Evolutionary conservation across 2,888 invertebrate genomes (phyloP).

Genomic region (Portevinia maculata): DNA sequence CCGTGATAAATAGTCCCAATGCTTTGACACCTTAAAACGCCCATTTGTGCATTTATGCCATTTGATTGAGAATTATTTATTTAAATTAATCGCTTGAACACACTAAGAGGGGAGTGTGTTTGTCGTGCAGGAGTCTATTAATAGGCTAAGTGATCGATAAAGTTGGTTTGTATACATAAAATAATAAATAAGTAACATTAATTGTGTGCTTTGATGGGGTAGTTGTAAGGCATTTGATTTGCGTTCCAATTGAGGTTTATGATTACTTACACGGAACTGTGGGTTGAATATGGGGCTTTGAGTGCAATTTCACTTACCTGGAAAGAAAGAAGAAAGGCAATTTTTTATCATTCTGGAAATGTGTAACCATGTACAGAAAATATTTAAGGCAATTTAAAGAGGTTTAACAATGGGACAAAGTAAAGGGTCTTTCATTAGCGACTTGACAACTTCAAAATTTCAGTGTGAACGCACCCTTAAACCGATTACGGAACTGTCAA

Average conservation of each 20-base stretch:
- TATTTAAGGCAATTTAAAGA: background rate
- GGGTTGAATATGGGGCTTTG: background rate
- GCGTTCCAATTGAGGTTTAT: constrained; percentile 6
- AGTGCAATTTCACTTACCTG: constrained; percentile 48
- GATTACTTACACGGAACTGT: constrained; percentile 16
- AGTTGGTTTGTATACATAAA: constrained; percentile 41
- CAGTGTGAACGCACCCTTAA: too few relatives aligned
- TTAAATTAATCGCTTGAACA: constrained; percentile 62
- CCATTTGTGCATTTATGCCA: constrained; percentile 64
- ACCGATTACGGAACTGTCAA: too few relatives aligned
- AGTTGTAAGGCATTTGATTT: constrained; percentile 18
- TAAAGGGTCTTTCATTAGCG: background rate
- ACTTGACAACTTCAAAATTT: too few relatives aligned
- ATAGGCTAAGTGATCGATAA: constrained; percentile 53
- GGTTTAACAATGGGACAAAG: background rate
- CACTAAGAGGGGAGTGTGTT: constrained; percentile 45
- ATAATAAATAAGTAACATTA: constrained; percentile 45
- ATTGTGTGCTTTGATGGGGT: constrained; percentile 27
- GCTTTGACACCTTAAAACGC: constrained; percentile 68
- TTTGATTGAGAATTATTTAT: constrained; percentile 70
- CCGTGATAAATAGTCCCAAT: constrained; percentile 60
- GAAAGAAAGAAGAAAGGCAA: constrained; percentile 27
- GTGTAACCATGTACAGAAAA: background rate
- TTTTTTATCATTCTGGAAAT: background rate
- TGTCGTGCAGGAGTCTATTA: constrained; percentile 29